Evolutionary conservation across 2,888 invertebrate genomes (phyloP), one percentile per base, ranked within the genome.

Genomic region (Ypsolopha scabrella): DNA sequence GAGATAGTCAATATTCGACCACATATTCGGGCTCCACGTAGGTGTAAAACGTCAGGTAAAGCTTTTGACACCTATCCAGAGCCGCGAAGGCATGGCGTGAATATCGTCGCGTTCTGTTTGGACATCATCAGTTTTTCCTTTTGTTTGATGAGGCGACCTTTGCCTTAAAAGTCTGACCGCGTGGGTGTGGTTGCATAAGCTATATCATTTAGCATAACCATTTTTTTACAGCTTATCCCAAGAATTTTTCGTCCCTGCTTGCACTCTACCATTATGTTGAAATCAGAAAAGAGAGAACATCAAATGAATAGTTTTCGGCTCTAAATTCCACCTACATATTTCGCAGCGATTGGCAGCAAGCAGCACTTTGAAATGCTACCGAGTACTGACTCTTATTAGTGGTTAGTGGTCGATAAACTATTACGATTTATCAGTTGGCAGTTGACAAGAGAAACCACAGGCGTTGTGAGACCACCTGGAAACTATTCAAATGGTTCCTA

Each of bases 1-100:
- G 73, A 52, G 72, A 76, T 76, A 64, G 76, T 74, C 70, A 79
- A 81, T 68, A 78, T 65, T 66, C 66, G 69, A 58, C 38, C 64
- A 65, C 60, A 65, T 67, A 65, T 48, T 50, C 35, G 49, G 34
- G 46, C 60, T 58, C 61, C 58, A 80, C 68, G 82, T 82, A 75
- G 82, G 81, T 74, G 82, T 75, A 63, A 63, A 65, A 41, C 50
- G 7, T 70, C 85, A 83, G 85, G 85, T 85, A 86, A 82, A 77
- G 75, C 85, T 86, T 86, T 86, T 85, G 83, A 83, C 85, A 86
- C 86, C 85, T 85, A 80, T 68, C 73, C 64, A 65, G 62, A 10
- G 63, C 70, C 64, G 63, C 63, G 66, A 65, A 62, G 63, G 62
- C 67, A 66, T 65, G 68, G 82, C 75, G 85, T 82, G 77, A 80